A percentile compares a stretch with the other conserved stretches of the same genome.
phyloP scores from a whole-genome alignment of 2,888 invertebrate genomes.

The Drosophila maculinotata region DNA sequence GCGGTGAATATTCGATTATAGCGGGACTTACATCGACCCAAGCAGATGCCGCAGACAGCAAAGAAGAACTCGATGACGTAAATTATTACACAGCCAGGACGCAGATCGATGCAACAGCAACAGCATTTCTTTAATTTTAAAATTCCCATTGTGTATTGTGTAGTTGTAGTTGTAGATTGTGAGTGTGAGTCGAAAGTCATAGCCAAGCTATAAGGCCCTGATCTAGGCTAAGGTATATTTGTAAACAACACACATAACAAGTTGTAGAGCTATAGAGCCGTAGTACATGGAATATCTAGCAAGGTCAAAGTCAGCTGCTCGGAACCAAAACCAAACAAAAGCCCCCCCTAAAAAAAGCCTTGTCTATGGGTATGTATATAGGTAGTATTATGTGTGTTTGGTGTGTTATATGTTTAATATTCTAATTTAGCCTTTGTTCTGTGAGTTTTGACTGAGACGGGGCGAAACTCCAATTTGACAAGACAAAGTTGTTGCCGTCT shows the following conservation, averaged over 20 bases:
- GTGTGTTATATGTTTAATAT: conserved; percentile 60
- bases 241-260: conserved; percentile 17
- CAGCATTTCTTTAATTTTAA: conserved; percentile 29
- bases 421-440: conserved; percentile 73
- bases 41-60: conserved; percentile 32
- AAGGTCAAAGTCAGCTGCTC: conserved; percentile 80
- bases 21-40: conserved; percentile 52
- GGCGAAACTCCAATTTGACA: conserved; percentile 60
- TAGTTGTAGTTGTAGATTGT: too few relatives aligned
- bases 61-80: conserved; percentile 23
- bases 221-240: conserved; percentile 24
- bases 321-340: conserved; percentile 61
- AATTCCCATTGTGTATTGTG: not conserved
- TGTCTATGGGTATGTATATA: conserved; percentile 28
- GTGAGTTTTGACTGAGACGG: conserved; percentile 11
- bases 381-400: conserved; percentile 16
- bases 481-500: conserved; percentile 60
- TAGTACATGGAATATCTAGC: conserved; percentile 32
- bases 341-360: conserved; percentile 34
- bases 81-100: conserved; percentile 42
- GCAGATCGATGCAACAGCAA: conserved; percentile 50
- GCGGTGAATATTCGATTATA: too few relatives aligned
- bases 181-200: conserved; percentile 34
- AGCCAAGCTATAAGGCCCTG: conserved; percentile 32
- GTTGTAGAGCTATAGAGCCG: conserved; percentile 6